These are phyloP conservation scores for Papilio aristodemus DNA, from an alignment of 1,140 invertebrate species.

Conservation along the genomic window DNA sequence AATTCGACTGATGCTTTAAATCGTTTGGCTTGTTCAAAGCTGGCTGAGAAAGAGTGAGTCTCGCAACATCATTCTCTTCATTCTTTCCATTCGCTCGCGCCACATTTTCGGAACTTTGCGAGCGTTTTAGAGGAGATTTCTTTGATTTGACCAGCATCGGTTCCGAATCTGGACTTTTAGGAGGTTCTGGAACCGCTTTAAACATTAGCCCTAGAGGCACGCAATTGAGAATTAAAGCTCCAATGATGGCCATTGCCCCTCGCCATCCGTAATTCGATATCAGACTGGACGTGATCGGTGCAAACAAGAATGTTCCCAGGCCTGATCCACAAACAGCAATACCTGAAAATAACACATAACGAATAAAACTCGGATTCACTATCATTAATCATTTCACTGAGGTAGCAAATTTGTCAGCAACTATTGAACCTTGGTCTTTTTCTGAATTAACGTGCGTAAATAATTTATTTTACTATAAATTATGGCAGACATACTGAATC, in stretches of 20 bases:
- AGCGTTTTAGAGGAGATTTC: constrained; percentile 75
- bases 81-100: constrained; percentile 66
- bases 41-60: constrained; percentile 84
- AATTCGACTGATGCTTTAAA: constrained; percentile 53
- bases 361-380: neutral
- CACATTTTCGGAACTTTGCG: constrained; percentile 80
- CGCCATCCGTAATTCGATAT: constrained; percentile 85
- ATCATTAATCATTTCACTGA: neutral
- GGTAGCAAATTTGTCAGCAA: neutral
- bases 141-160: constrained; percentile 66
- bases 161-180: constrained; percentile 67
- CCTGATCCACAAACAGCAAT: constrained; percentile 97
- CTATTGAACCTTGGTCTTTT: too few relatives aligned
- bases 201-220: constrained; percentile 92
- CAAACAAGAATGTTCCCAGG: constrained; percentile 91
- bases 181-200: constrained; percentile 81
- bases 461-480: too few relatives aligned
- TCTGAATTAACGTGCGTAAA: too few relatives aligned
- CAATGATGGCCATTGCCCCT: constrained; percentile 89
- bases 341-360: constrained; percentile 52
- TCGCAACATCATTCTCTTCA: constrained; percentile 73
- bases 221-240: constrained; percentile 90
- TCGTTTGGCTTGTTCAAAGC: constrained; percentile 78
- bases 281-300: constrained; percentile 87
- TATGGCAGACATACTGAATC: too few relatives aligned